Conservation (phyloP, 2,888 invertebrate genomes). For the Cryptophagus acutangulus region DNA sequence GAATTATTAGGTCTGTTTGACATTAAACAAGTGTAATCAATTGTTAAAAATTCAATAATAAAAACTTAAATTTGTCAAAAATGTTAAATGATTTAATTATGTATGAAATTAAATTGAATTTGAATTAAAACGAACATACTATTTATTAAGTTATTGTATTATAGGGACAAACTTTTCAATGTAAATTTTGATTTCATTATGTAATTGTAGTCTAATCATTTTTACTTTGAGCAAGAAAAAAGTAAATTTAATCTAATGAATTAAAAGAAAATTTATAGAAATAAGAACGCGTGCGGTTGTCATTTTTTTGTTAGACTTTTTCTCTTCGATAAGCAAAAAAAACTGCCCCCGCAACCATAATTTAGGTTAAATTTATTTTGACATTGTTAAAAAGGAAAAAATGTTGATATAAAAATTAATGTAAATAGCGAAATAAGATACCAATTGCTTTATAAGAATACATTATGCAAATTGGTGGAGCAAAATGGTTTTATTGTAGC, state of each 20-base stretch:
- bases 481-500: slow-evolving; percentile 13
- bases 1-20: slow-evolving; percentile 19
- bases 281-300: no score
- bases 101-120: slow-evolving; percentile 11
- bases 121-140: no score
- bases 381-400: not conserved
- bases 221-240: not conserved
- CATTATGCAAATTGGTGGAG: no score
- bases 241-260: slow-evolving; percentile 2
- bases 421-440: slow-evolving; percentile 1
- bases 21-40: slow-evolving; percentile 19
- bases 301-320: no score
- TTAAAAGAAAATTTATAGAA: no score
- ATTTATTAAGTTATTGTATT: no score
- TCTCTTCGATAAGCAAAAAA: not conserved
- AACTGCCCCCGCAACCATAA: not conserved
- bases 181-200: slow-evolving; percentile 16
- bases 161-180: slow-evolving; percentile 15
- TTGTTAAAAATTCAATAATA: slow-evolving; percentile 14
- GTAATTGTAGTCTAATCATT: slow-evolving; percentile 16
- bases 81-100: slow-evolving; percentile 16
- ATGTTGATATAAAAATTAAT: not conserved
- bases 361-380: slow-evolving; percentile 4
- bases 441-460: slow-evolving; percentile 1
- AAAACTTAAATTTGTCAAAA: slow-evolving; percentile 12